Evolutionary conservation across 2,113 vertebrate species (phyloP).

Genomic region (Pristiophorus japonicus): DNA sequence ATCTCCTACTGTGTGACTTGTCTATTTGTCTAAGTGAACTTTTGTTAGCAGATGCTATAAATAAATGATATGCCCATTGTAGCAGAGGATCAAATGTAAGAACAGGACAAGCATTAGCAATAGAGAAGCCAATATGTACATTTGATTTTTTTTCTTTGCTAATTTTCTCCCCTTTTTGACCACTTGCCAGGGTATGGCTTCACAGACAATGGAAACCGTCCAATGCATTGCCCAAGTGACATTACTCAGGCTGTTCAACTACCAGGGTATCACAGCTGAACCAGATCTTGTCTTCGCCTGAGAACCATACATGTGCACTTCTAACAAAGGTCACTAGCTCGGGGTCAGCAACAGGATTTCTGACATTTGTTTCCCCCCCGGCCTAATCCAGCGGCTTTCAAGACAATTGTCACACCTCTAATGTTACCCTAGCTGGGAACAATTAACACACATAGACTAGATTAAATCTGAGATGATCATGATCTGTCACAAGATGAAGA

Average conservation of each 20-base stretch:
- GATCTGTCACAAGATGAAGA: background rate
- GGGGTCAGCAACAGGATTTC: background rate
- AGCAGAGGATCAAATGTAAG: background rate
- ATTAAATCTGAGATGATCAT: background rate
- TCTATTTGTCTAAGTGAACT: background rate
- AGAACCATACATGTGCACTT: background rate
- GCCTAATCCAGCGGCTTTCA: background rate
- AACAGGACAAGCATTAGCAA: background rate
- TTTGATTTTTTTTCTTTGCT: background rate
- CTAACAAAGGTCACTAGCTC: background rate
- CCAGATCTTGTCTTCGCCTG: background rate
- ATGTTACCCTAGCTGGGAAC: background rate
- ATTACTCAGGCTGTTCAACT: background rate
- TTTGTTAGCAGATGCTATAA: background rate
- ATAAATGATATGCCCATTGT: background rate
- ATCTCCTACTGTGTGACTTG: too few species aligned
- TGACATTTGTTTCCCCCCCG: background rate
- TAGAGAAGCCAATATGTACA: background rate
- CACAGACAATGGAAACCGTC: background rate
- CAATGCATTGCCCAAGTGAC: background rate
- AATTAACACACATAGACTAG: background rate
- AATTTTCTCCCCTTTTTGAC: background rate
- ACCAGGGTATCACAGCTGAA: background rate
- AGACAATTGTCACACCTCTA: background rate
- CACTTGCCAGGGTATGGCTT: background rate